Evolutionary conservation across 2,113 vertebrate species (phyloP), one percentile per base, ranked within the genome.

Genomic region (Oryzias celebensis): DNA sequence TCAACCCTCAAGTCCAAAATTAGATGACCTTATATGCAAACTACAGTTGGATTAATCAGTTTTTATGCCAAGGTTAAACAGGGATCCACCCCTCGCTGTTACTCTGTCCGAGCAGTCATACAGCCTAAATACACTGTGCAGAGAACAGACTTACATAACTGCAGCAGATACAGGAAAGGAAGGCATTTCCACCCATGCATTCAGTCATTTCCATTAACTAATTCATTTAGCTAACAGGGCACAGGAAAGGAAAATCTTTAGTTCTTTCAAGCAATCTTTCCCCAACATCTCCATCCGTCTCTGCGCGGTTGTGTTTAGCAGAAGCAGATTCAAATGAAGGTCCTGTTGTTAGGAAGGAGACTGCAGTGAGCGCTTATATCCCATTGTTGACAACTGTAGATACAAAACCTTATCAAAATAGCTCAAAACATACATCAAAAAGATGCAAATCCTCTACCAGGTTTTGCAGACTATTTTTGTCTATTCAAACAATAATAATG

Each of bases 11-110:
- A 66, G 65, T 55, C 68, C 70, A 78, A 74, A 87, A 81, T 83
- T 78, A 85, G 63, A 85, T 75, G 75, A 82, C 81, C 81, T 86
- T 82, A 71, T 73, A 85, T 78, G 72, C 76, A 84, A 80, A 85
- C 82, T 43, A 80, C 45, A 68, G 59, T 70, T 47, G 62, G 83
- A 86, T 85, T 85, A 85, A 88, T 79, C 58, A 63, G 76, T 75
- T 69, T 36, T 75, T n/a, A 46, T 68, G 71, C 65, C 75, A 56
- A 66, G 86, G 86, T 85, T 88, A 85, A 87, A 73, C 47, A 45
- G 82, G 83, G 75, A 84, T 71, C 77, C 70, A 36, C 67, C 71
- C 50, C 6, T 58, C 6, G 13, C 76, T 69, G 81, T 52, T 65
- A 44, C 57, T 71, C 64, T 63, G 52, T 63, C 41, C 5, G 8